Evolutionary conservation across 2,797 vertebrate genomes (phyloP).

Genomic region (Bufotes viridis): DNA sequence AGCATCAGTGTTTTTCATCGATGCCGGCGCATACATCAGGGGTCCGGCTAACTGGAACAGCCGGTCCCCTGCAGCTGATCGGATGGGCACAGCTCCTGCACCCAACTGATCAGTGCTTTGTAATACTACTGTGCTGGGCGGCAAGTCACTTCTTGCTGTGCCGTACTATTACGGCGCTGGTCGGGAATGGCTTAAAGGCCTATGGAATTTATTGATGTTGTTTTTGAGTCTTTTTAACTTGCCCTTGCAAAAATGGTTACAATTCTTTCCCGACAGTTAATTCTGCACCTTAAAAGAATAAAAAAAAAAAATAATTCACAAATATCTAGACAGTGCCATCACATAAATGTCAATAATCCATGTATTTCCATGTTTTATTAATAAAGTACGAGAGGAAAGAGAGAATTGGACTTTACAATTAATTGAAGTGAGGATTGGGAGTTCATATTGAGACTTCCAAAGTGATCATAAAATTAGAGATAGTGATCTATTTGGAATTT

Average conservation of each 20-base stretch:
- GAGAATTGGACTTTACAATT: conserved; percentile 48
- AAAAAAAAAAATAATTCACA: background rate
- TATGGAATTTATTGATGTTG: background rate
- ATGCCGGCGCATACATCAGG: no score
- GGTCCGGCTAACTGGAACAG: no score
- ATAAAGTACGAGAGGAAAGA: conserved; percentile 28
- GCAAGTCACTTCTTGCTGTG: no score
- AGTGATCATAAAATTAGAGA: conserved; percentile 30
- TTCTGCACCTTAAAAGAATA: background rate
- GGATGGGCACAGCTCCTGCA: no score
- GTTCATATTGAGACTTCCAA: conserved; percentile 38
- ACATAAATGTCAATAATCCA: conserved; percentile 30
- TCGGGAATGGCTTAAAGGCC: no score
- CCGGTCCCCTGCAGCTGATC: no score
- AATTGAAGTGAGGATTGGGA: conserved; percentile 52
- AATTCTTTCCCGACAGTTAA: background rate
- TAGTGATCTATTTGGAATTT: conserved; percentile 19
- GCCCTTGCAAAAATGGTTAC: background rate
- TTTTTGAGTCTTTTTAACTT: background rate
- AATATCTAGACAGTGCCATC: conserved; percentile 5
- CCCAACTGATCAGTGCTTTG: no score
- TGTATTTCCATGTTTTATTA: conserved; percentile 47
- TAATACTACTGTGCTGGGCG: no score
- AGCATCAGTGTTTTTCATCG: no score
- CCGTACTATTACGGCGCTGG: no score